These are phyloP conservation scores for Amphilophus citrinellus DNA, from an alignment of 2,113 vertebrate genomes.

Conservation along the genomic window DNA sequence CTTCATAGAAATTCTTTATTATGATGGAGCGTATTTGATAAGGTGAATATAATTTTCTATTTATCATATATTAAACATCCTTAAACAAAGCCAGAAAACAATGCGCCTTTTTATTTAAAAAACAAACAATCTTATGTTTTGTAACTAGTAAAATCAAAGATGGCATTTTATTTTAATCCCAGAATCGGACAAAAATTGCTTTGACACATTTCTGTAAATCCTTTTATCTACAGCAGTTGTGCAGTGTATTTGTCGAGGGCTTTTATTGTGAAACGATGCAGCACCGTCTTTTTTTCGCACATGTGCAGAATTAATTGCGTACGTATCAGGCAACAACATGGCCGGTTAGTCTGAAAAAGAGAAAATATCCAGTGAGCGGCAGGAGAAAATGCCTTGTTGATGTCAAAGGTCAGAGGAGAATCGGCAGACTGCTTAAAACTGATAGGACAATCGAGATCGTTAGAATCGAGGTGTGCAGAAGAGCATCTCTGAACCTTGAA, in stretches of 20 bases:
- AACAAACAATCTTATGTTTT: not conserved
- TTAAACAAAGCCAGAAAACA: not conserved
- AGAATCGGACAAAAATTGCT: not conserved
- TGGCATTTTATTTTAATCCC: too few relatives aligned
- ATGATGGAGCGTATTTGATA: not conserved
- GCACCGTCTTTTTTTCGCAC: not conserved
- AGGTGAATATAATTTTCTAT: too few relatives aligned
- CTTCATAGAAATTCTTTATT: not conserved
- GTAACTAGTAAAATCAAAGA: not conserved
- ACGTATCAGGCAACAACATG: accelerated
- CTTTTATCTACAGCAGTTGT: not conserved
- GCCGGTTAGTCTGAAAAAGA: too few relatives aligned
- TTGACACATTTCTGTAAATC: not conserved
- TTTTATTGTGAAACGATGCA: slow-evolving; percentile 2
- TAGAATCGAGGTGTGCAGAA: not conserved
- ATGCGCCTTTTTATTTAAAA: not conserved
- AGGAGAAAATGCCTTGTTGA: too few relatives aligned
- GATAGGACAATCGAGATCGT: too few relatives aligned
- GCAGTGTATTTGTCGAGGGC: not conserved
- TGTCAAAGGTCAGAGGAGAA: too few relatives aligned
- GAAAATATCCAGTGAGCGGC: too few relatives aligned
- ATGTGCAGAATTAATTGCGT: not conserved
- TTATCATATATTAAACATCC: not conserved
- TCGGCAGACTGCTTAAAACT: too few relatives aligned
- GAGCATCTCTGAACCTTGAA: slow-evolving; percentile 2